Percentiles rank a stretch among this genome's conserved stretches.
phyloP scores from a whole-genome alignment of 2,888 invertebrate genomes.

The Sarcophaga caerulescens region DNA sequence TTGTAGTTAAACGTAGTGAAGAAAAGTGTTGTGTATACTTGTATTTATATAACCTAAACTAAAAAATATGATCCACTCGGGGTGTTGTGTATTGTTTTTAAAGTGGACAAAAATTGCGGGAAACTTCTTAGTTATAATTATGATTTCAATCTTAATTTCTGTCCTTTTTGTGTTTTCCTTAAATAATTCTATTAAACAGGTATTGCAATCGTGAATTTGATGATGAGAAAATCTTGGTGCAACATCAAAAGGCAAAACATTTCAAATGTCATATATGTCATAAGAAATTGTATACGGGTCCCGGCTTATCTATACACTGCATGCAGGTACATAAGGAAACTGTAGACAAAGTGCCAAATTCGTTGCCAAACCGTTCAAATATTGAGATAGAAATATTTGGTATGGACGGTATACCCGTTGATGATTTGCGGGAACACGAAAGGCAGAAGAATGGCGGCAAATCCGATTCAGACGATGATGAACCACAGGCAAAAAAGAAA shows the following conservation, averaged over 20 bases:
- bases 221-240: conserved; percentile 99
- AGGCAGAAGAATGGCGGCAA: conserved; percentile 89
- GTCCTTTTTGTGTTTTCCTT: conserved; percentile 73
- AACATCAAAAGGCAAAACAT: conserved; percentile 99
- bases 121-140: conserved; percentile 68
- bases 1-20: conserved; percentile 39
- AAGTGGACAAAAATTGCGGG: conserved; percentile 65
- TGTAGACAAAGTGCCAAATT: conserved; percentile 99
- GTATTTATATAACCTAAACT: conserved; percentile 65
- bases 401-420: conserved; percentile 99
- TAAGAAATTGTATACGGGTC: conserved; percentile 97
- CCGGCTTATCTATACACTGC: conserved; percentile 99
- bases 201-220: conserved; percentile 99
- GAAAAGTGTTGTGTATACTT: conserved; percentile 68
- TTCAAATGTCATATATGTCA: conserved; percentile 99
- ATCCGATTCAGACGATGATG: conserved; percentile 92
- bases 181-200: conserved; percentile 83
- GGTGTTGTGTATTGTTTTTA: conserved; percentile 41
- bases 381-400: conserved; percentile 99
- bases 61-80: conserved; percentile 41
- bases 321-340: conserved; percentile 99
- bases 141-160: conserved; percentile 54
- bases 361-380: conserved; percentile 97
- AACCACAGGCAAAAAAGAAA: conserved; percentile 88
- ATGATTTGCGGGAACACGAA: conserved; percentile 97